Evolutionary conservation across 2,113 vertebrate genomes (phyloP), one percentile per base, ranked within the genome.

Genomic region (Symphodus melops): DNA sequence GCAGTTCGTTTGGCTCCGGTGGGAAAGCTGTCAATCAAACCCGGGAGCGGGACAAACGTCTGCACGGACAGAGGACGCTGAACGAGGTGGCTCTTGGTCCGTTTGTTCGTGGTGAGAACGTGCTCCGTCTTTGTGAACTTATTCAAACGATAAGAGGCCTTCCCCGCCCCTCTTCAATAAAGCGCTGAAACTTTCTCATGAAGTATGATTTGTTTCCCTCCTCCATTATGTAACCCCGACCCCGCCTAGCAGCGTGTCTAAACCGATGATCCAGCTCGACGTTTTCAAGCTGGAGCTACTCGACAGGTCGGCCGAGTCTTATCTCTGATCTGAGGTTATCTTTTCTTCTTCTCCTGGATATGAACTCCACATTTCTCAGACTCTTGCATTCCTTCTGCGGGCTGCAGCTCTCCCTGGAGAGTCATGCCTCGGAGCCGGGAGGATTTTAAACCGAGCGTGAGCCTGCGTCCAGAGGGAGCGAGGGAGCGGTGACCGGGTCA

Each of bases 401-500:
- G 58, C 61, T 63, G 48, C 11, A 44, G 0, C 55, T 37, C 73
- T 75, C 74, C 60, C 73, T 8, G 25, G 61, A 72, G 74, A 77
- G 21, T 62, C 0, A 13, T 75, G 28, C 59, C 61, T 42, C 7
- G 41, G 52, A 71, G 77, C 63, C 72, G 37, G 36, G 66, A 83
- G 75, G 39, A 61, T 20, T 56, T 77, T 52, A 64, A 85, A 51
- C 69, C 37, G 17, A 67, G 28, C 61, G 16, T 36, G n/a, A 56
- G 84, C 64, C 49, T 52, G 49, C 59, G 44, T 62, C 64, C 72
- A 49, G 75, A 60, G 81, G 39, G 54, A 37, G 19, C 0, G 7
- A 74, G 66, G 59, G 49, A 37, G 57, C 67, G 53, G 48, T 84
- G 88, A 89, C 86, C 72, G 13, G 85, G 89, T 88, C 77, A 90